Percentiles rank a stretch among this genome's conserved stretches.
Evolutionary conservation across 2,797 vertebrate species (phyloP).

Genomic region (Huso huso): DNA sequence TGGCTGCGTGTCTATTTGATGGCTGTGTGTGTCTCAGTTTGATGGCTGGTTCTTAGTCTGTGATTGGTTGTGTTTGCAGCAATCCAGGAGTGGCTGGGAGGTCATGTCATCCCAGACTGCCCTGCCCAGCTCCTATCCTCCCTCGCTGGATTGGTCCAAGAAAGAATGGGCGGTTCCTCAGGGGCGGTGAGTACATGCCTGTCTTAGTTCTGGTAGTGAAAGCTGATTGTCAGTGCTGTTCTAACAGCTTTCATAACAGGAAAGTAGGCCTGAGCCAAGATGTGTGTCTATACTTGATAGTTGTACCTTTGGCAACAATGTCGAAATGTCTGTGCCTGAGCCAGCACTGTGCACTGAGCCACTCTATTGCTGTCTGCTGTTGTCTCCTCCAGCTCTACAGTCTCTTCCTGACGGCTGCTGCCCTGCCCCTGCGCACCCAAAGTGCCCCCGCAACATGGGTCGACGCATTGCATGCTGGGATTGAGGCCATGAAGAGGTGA

Average conservation of each 20-base stretch:
- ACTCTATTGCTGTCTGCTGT: background rate
- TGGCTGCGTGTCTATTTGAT: no score
- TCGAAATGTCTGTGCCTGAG: background rate
- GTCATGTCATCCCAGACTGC: constrained; percentile 46
- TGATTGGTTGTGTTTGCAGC: constrained; percentile 46
- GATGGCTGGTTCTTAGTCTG: background rate
- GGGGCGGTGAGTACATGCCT: constrained; percentile 64
- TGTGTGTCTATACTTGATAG: no score
- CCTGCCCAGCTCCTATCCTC: constrained; percentile 60
- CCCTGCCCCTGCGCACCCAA: constrained; percentile 51
- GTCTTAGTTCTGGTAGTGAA: no score
- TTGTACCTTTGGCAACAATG: no score
- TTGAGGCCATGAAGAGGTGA: constrained; percentile 79
- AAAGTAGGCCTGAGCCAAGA: no score
- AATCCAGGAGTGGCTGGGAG: constrained; percentile 68
- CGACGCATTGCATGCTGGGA: constrained; percentile 75
- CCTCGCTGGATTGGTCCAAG: constrained; percentile 72
- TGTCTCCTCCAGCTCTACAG: constrained; percentile 71
- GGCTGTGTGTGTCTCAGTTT: no score
- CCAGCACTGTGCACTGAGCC: background rate
- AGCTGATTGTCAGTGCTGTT: no score
- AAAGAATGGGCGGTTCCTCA: constrained; percentile 90
- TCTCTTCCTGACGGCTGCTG: constrained; percentile 80
- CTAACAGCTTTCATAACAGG: no score
- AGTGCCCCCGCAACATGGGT: constrained; percentile 61